A percentile compares a stretch with the other conserved stretches of the same genome.
These are phyloP conservation scores for Lynx canadensis DNA, from an alignment of 2,113 vertebrate genomes.

Conservation along the genomic window DNA sequence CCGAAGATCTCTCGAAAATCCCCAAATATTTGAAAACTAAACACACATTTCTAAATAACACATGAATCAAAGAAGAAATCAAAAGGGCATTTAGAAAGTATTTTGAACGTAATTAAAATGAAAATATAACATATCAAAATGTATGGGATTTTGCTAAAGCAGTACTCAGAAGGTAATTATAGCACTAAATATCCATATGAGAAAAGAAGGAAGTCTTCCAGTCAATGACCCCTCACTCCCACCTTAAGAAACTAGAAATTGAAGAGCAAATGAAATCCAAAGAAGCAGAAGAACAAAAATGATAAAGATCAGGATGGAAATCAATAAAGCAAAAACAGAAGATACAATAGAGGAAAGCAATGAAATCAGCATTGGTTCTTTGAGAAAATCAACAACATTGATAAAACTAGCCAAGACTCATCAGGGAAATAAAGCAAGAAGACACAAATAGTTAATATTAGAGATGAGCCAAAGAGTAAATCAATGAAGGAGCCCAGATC, in stretches of 20 bases:
- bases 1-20: not conserved
- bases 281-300: not conserved
- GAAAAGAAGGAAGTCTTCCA: not conserved
- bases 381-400: not conserved
- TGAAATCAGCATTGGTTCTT: not conserved
- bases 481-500: not conserved
- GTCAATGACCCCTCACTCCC: not conserved
- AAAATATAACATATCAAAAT: not conserved
- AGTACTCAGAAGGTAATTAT: not conserved
- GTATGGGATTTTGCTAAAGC: not conserved
- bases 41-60: not conserved
- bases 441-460: not conserved
- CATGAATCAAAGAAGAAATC: not conserved
- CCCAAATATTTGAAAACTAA: constrained; percentile 13
- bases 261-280: not conserved
- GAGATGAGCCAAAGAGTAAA: not conserved
- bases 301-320: not conserved
- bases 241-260: constrained; percentile 14
- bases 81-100: not conserved
- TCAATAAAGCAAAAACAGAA: not conserved
- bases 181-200: not conserved
- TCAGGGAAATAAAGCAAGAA: too few species aligned
- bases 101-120: not conserved
- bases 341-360: not conserved
- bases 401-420: not conserved